Base-by-base conservation (phyloP, 2,888 invertebrate genomes). In the Chymomyza fuscimana region DNA sequence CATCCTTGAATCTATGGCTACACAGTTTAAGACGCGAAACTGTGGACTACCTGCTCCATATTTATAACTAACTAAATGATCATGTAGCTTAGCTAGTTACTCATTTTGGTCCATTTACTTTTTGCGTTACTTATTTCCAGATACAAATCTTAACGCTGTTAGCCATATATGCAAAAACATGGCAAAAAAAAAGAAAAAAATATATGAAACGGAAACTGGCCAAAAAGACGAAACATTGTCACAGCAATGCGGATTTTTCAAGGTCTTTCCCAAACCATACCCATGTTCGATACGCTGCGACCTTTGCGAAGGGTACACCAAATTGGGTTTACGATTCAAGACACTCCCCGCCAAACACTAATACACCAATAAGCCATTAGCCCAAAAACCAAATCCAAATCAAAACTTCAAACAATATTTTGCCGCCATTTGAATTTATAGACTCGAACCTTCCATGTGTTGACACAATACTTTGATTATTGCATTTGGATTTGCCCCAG, bases 401-500 rank as follows among this genome's bases (percentile, higher is more conserved):
- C 40, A 46, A 46, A 54, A 54, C 54, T 19, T 54, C 54, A 54
- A 54, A 54, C 54, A 54, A 54, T 1, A 54, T 54, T 54, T 54
- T 7, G 19, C 54, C 54, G 54, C 54, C 54, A 15, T 9, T 54
- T 19, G 22, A 54, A 22, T 54, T 22, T 54, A 46, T 46, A 46
- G 40, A 46, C 40, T 10, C 12, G 40, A 12, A 46, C 54, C 22
- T 22, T 54, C 54, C 54, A 54, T 54, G 54, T 54, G 54, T 54
- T 54, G 54, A 54, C 54, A 46, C 40, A 54, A 54, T 22, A 19
- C 54, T 54, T n/a, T 54, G 54, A 54, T 54, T 54, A 22, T 54
- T 54, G 54, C 54, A 54, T 54, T 19, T 54, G 16, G 16, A 54
- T 54, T 54, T 54, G 54, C 54, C 54, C 16, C 22, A 15, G 19